These are phyloP conservation scores for Laterallus jamaicensis DNA, from an alignment of 2,113 vertebrate genomes.

Conservation along the genomic window DNA sequence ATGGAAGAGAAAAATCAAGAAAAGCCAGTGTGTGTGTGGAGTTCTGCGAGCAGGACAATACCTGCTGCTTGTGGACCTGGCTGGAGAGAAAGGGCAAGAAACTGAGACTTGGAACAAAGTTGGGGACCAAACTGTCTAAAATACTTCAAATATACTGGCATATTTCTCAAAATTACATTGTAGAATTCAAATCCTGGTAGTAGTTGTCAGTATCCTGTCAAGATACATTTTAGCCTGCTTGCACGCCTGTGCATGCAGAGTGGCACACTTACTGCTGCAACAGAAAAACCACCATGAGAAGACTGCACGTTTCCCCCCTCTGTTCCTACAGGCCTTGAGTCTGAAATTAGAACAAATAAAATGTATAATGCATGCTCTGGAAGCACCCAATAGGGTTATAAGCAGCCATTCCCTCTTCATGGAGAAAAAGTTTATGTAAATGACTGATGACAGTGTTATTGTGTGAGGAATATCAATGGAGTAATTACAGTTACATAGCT, in stretches of 20 bases:
- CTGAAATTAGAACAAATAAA: conserved; percentile 73
- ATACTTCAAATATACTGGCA: neutral
- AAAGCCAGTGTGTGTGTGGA: neutral
- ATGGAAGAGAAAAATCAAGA: neutral
- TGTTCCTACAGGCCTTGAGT: conserved; percentile 59
- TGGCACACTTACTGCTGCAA: neutral
- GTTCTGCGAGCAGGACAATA: neutral
- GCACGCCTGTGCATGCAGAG: neutral
- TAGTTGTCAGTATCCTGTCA: neutral
- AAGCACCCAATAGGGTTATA: conserved; percentile 87
- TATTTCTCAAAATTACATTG: neutral
- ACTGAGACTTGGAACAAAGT: neutral
- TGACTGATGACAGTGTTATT: conserved; percentile 98
- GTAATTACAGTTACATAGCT: conserved; percentile 99
- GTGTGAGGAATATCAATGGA: conserved; percentile 99
- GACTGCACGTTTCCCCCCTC: conserved; percentile 1
- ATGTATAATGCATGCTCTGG: conserved; percentile 83
- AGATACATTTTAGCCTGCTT: neutral
- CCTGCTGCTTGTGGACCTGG: neutral
- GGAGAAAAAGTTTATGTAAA: conserved; percentile 95
- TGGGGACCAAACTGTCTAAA: neutral
- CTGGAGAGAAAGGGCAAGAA: neutral
- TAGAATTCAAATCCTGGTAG: neutral
- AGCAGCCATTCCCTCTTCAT: conserved; percentile 82
- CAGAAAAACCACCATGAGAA: neutral